Evolutionary conservation across 2,888 invertebrate genomes (phyloP), one percentile per base, ranked within the genome.

Genomic region (Eugnorisma glareosa): DNA sequence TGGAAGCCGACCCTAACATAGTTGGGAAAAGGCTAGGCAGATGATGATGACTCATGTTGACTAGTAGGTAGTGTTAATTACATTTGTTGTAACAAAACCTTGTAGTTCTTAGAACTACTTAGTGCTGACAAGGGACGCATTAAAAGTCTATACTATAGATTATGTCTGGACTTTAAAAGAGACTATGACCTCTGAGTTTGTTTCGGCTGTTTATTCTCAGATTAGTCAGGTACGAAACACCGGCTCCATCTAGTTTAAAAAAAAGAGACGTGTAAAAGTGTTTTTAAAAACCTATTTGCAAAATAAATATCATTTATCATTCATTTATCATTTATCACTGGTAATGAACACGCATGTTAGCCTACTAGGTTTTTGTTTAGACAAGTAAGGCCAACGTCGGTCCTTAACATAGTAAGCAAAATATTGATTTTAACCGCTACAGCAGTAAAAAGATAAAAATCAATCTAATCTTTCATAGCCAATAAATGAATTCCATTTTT

Each of bases 101-200:
- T 45, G 13, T 4, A 24, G 18, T 15, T 4, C 13, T 31, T 24
- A 18, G 18, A n/a, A 31, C 37, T 54, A n/a, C n/a, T n/a, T n/a
- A 57, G 5, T 35, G 21, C 13, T 43, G 18, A 35, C 18, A 71
- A 18, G 31, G 43, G 72, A 71, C n/a, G 1, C 72, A 31, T 54
- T 43, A 43, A 31, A 11, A 11, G 54, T 54, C 54, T 73, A 54
- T 54, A 73, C n/a, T n/a, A n/a, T n/a, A n/a, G n/a, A n/a, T n/a
- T n/a, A n/a, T n/a, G n/a, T n/a, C n/a, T n/a, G n/a, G n/a, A n/a
- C n/a, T n/a, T n/a, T n/a, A n/a, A n/a, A n/a, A n/a, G n/a, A n/a
- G n/a, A n/a, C n/a, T n/a, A n/a, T n/a, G n/a, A n/a, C n/a, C n/a
- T n/a, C n/a, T n/a, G n/a, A n/a, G n/a, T n/a, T n/a, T n/a, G n/a